Conservation (phyloP, 2,797 vertebrate species). For the Urophycis tenuis region DNA sequence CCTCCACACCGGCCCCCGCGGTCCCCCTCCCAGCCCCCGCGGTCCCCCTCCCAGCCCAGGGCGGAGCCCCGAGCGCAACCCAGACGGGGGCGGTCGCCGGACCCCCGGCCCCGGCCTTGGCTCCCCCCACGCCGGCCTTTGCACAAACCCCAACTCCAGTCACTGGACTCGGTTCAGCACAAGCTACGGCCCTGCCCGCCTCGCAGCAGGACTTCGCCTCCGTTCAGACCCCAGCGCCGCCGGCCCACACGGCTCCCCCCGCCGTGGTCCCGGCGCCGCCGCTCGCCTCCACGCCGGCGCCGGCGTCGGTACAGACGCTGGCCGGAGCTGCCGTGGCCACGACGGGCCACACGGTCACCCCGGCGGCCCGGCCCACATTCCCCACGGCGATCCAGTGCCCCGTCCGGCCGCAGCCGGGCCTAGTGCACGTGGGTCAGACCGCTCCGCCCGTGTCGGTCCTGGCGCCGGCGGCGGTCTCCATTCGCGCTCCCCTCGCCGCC, state of each 20-base stretch:
- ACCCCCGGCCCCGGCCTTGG: neutral
- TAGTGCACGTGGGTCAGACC: slow-evolving; percentile 31
- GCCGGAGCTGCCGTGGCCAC: slow-evolving; percentile 10
- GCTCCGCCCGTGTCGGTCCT: neutral
- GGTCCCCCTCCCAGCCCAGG: neutral
- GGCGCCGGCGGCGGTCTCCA: slow-evolving; percentile 31
- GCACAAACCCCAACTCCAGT: slow-evolving; percentile 24
- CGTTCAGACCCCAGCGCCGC: neutral
- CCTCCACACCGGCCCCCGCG: neutral
- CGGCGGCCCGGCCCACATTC: slow-evolving; percentile 18
- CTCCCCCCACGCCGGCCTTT: slow-evolving; percentile 28
- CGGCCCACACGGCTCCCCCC: neutral
- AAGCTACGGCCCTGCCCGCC: slow-evolving; percentile 30
- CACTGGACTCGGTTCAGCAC: slow-evolving; percentile 20
- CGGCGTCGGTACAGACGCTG: slow-evolving; percentile 16
- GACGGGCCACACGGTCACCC: neutral
- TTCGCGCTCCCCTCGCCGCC: slow-evolving; percentile 46
- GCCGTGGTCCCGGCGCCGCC: neutral
- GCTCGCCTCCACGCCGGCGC: neutral
- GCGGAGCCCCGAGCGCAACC: slow-evolving; percentile 10
- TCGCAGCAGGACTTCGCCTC: neutral
- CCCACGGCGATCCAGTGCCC: slow-evolving; percentile 46
- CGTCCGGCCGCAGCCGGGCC: slow-evolving; percentile 43
- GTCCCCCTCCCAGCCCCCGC: neutral
- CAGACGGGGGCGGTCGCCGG: slow-evolving; percentile 26